These are phyloP conservation scores for Engystomops pustulosus DNA, from an alignment of 2,113 vertebrate species.

Conservation along the genomic window DNA sequence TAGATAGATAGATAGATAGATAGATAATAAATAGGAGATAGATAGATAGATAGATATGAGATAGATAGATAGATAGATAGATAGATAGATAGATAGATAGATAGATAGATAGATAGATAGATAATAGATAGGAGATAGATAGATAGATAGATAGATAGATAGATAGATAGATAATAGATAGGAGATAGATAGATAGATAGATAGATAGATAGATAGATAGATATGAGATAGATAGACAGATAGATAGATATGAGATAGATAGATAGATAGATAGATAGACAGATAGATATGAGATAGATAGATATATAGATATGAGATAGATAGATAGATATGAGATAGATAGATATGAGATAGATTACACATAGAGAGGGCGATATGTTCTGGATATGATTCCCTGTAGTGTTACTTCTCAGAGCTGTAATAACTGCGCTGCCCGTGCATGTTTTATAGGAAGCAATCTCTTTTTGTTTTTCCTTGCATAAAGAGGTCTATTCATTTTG, in stretches of 20 bases:
- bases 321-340: neutral
- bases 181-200: slow-evolving; percentile 6
- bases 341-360: neutral
- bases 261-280: too few relatives aligned
- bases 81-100: neutral
- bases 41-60: too few relatives aligned
- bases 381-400: neutral
- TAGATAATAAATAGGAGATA: too few relatives aligned
- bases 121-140: neutral
- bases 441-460: slow-evolving; percentile 30
- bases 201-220: neutral
- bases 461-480: slow-evolving; percentile 13
- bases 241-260: too few relatives aligned
- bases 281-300: neutral
- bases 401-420: neutral
- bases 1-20: neutral
- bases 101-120: too few relatives aligned
- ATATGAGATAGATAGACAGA: too few relatives aligned
- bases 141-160: neutral
- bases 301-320: neutral
- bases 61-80: slow-evolving; percentile 2
- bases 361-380: neutral
- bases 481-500: slow-evolving; percentile 46
- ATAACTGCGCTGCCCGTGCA: neutral
- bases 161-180: too few relatives aligned